These are phyloP conservation scores for Meles meles DNA, from an alignment of 2,113 vertebrate species.

Conservation along the genomic window DNA sequence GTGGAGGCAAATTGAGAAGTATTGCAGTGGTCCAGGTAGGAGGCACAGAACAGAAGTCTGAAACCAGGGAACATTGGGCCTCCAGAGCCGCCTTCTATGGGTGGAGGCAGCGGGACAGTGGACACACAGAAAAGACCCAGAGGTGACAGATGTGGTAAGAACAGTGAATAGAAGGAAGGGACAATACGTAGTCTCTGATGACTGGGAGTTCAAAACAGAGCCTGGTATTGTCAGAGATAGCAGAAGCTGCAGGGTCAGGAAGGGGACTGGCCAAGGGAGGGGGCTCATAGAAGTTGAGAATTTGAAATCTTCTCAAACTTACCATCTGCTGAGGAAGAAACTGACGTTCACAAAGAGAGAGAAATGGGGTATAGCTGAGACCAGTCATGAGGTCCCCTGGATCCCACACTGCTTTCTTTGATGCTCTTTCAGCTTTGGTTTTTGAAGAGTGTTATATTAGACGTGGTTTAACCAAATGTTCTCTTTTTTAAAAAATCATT, in stretches of 20 bases:
- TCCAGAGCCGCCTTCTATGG: not conserved
- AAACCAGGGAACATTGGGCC: not conserved
- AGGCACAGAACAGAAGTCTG: not conserved
- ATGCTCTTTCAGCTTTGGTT: not conserved
- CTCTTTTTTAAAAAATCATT: constrained; percentile 4
- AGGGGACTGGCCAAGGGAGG: not conserved
- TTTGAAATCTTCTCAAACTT: not conserved
- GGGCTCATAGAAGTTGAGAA: not conserved
- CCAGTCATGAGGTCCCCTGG: not conserved
- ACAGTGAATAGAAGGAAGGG: not conserved
- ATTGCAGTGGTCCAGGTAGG: not conserved
- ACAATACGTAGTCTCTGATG: not conserved
- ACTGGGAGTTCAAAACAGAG: not conserved
- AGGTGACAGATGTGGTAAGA: not conserved
- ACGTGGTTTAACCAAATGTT: not conserved
- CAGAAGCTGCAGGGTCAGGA: not conserved
- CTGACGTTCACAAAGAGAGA: not conserved
- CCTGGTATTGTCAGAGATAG: not conserved
- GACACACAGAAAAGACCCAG: not conserved
- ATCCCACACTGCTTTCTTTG: not conserved
- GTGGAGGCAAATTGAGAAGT: not conserved
- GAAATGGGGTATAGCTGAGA: not conserved
- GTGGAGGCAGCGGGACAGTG: not conserved
- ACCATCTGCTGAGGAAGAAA: not conserved
- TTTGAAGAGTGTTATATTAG: not conserved